Base-by-base conservation (phyloP, 1,140 invertebrate genomes). In the Lithobius niger region DNA sequence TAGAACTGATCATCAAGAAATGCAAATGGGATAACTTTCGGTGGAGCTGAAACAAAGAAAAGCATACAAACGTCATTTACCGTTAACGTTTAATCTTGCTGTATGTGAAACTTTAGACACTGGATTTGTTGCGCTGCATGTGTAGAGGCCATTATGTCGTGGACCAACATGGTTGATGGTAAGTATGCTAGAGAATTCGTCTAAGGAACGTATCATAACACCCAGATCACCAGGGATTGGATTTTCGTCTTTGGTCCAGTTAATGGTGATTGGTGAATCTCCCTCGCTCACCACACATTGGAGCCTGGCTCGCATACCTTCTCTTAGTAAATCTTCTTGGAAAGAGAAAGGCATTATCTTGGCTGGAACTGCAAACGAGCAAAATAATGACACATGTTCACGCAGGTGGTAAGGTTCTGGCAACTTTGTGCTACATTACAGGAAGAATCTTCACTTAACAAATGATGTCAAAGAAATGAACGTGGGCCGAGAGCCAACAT, bases 101-200 rank as follows among this genome's bases (percentile, higher is more conserved):
- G 81, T 78, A 66, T 79, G 78, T 54, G 73, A 77, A 27, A 72
- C 72, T 24, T 66, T 71, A 18, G 82, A 82, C 28, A 79, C 81
- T 45, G 69, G 66, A 70, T 36, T 36, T 27, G 66, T 64, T 1
- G 73, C 70, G 6, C n/a, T n/a, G n/a, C 31, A 36, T 36, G 31
- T 36, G 31, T 36, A 36, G 31, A 10, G 6, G 31, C 31, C 31
- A 36, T 36, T 36, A n/a, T 36, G 31, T 36, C 31, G 6, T 36
- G 31, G 31, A 10, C 6, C n/a, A 36, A 36, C 31, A 36, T 36
- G 6, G n/a, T 36, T 36, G 6, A 36, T 36, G 6, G 31, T 36
- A n/a, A 36, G 31, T 10, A 36, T 36, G n/a, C 31, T 36, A n/a
- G 31, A 53, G 36, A 53, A 50, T 27, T 54, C 49, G 10, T 49